Evolutionary conservation across 2,888 invertebrate genomes (phyloP), one percentile per base, ranked within the genome.

Genomic region (Carabus problematicus): DNA sequence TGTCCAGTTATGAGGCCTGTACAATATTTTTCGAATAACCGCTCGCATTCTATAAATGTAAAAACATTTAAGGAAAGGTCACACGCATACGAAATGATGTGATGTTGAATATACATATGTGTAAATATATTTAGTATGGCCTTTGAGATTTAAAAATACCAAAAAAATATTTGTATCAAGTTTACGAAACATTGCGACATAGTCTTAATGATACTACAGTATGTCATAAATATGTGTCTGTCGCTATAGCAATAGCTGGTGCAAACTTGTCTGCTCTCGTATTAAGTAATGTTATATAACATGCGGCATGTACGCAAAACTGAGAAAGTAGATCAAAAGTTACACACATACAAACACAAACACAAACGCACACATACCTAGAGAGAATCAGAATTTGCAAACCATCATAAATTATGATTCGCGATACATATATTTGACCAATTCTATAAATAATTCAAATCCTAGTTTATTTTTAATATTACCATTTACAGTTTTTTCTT

Each of bases 151-250:
- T n/a, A n/a, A 29, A 29, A 29, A 29, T 16, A 47, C 7, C 47
- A 47, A 16, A 16, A 9, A 52, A 52, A 52, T 52, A 52, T 52
- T 52, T 52, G 52, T 52, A 52, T 52, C 52, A 52, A 52, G 52
- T 52, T 52, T 52, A 52, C 16, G 52, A 52, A 18, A 1, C 12
- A 52, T 52, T 52, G 52, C 52, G 14, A 52, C 52, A 52, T 3
- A 52, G 19, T 16, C 12, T 19, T 52, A 16, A 16, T 52, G 52
- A 18, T 29, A 29, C 29, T 29, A 29, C 6, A 29, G 29, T 29
- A 12, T 6, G 16, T 52, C 52, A 18, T 52, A 52, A 52, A 18
- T 16, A 52, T 52, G 16, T 19, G 1, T 14, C 52, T 19, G 52
- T 52, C 16, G 29, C 29, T 29, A 29, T 29, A 29, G 29, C 29